Evolutionary conservation across 2,113 vertebrate genomes (phyloP).

Genomic region (Rhodinocichla rosea): DNA sequence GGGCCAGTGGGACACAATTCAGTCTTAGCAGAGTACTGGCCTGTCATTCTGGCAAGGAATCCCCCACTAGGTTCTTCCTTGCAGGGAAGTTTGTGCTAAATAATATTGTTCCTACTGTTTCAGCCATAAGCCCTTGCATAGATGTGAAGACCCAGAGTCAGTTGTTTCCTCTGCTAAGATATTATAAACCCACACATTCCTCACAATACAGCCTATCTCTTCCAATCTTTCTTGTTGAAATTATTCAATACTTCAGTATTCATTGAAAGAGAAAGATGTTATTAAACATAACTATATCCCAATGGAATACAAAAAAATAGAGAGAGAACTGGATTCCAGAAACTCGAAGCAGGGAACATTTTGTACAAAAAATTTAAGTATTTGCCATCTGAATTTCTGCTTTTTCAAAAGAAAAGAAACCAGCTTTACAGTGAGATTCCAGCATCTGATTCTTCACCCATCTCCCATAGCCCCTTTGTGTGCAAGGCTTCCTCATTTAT

Average conservation of each 20-base stretch:
- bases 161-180: neutral
- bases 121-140: neutral
- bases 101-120: neutral
- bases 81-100: neutral
- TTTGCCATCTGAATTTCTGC: neutral
- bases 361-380: neutral
- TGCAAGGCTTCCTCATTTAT: neutral
- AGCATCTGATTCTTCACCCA: neutral
- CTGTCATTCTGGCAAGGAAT: neutral
- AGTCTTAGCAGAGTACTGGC: neutral
- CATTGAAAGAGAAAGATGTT: neutral
- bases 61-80: neutral
- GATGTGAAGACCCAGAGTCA: neutral
- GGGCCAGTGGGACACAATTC: neutral
- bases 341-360: neutral
- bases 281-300: neutral
- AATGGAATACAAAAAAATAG: neutral
- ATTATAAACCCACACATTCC: neutral
- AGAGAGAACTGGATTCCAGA: neutral
- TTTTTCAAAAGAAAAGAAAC: neutral
- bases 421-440: neutral
- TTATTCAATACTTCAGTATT: neutral
- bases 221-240: neutral
- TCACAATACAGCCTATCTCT: neutral
- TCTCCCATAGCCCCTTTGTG: neutral